These are phyloP conservation scores for Triplophysa rosa DNA, from an alignment of 2,113 vertebrate species.

Conservation along the genomic window DNA sequence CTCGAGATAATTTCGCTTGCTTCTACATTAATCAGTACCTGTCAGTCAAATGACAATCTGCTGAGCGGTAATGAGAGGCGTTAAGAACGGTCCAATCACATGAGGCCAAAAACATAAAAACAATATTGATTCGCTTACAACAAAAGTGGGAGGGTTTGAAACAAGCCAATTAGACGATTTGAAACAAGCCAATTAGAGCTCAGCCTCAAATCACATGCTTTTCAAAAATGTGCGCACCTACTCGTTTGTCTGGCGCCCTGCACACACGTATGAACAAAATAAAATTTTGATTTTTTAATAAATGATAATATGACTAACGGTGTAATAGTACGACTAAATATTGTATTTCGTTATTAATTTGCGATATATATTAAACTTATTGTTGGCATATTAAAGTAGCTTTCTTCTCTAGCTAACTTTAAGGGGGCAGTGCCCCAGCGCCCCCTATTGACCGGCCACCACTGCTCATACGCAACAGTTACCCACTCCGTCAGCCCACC, in stretches of 20 bases:
- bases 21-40: not conserved
- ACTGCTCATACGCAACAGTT: too few species aligned
- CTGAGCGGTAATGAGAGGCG: not conserved
- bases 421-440: too few species aligned
- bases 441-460: too few species aligned
- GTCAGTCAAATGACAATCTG: not conserved
- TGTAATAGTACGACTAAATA: too few species aligned
- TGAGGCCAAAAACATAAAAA: not conserved
- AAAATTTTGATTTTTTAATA: not conserved
- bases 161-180: not conserved
- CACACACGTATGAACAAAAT: not conserved
- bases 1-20: not conserved
- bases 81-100: conserved; percentile 1
- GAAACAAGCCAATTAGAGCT: not conserved
- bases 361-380: too few species aligned
- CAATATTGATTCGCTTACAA: not conserved
- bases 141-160: not conserved
- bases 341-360: too few species aligned
- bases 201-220: conserved; percentile 1
- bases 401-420: too few species aligned
- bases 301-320: too few species aligned
- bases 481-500: too few species aligned
- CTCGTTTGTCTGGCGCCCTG: not conserved
- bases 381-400: too few species aligned
- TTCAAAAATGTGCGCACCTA: not conserved